Evolutionary conservation across 2,797 vertebrate genomes (phyloP).

Genomic region (Artibeus lituratus): DNA sequence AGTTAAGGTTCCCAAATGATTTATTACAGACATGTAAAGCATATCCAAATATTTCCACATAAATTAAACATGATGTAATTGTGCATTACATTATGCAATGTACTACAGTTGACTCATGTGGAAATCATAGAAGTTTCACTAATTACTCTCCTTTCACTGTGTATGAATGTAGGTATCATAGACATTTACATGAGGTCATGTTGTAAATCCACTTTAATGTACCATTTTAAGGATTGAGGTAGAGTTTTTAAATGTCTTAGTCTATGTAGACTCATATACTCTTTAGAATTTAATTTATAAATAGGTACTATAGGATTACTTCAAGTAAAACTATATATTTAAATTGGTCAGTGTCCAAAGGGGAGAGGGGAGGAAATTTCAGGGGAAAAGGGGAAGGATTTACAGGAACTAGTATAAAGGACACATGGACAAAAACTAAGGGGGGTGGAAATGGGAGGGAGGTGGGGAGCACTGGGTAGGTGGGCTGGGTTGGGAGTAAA

Average conservation of each 20-base stretch:
- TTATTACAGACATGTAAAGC: conserved; percentile 76
- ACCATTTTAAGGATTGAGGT: conserved; percentile 74
- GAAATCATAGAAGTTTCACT: conserved; percentile 75
- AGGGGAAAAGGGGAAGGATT: no score
- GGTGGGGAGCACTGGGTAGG: no score
- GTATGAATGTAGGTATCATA: conserved; percentile 69
- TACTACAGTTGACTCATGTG: conserved; percentile 76
- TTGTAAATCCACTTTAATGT: conserved; percentile 75
- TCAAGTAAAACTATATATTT: conserved; percentile 24
- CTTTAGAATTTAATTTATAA: conserved; percentile 50
- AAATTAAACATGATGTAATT: conserved; percentile 79
- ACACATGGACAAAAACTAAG: no score
- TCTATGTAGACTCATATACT: conserved; percentile 32
- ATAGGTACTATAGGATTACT: conserved; percentile 62
- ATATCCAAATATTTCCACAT: conserved; percentile 77
- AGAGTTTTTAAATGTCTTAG: conserved; percentile 66
- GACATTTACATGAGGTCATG: conserved; percentile 62
- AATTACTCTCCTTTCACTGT: conserved; percentile 74
- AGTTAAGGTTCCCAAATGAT: conserved; percentile 74
- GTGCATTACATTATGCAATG: conserved; percentile 72
- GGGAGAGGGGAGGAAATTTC: no score
- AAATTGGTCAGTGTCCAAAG: background rate
- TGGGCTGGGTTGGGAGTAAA: no score
- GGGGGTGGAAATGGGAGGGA: no score
- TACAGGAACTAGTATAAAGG: no score